These are phyloP conservation scores for Chascanopsetta lugubris DNA, from an alignment of 2,113 vertebrate genomes.

Conservation along the genomic window DNA sequence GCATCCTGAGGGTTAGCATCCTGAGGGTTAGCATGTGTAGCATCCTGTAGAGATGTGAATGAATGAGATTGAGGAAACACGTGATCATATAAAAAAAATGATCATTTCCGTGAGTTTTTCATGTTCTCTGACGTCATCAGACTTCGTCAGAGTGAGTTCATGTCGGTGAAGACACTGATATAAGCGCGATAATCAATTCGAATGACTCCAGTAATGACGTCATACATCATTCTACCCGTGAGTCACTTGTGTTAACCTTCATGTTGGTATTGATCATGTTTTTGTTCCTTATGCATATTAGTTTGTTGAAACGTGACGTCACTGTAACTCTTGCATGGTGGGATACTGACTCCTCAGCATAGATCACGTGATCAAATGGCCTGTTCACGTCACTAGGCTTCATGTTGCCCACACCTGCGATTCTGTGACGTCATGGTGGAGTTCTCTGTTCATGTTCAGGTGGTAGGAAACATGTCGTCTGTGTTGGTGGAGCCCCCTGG, in stretches of 20 bases:
- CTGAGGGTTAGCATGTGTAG: constrained; percentile 25
- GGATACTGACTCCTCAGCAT: neutral
- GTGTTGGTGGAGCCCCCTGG: constrained; percentile 38
- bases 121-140: too few species aligned
- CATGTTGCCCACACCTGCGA: too few species aligned
- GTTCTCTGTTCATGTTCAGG: neutral
- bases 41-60: neutral
- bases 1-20: neutral
- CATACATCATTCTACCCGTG: too few species aligned
- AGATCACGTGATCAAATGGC: neutral
- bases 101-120: too few species aligned
- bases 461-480: constrained; percentile 23
- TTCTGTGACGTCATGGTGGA: neutral
- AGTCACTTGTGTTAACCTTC: too few species aligned
- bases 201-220: neutral
- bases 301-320: too few species aligned
- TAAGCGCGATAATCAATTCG: too few species aligned
- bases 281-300: neutral
- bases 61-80: neutral
- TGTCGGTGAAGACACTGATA: neutral
- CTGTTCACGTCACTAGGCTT: too few species aligned
- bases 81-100: neutral
- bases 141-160: neutral
- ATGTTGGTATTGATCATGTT: neutral
- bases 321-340: neutral